Base-by-base conservation (phyloP, 2,113 vertebrate genomes). In the Nesoenas mayeri region DNA sequence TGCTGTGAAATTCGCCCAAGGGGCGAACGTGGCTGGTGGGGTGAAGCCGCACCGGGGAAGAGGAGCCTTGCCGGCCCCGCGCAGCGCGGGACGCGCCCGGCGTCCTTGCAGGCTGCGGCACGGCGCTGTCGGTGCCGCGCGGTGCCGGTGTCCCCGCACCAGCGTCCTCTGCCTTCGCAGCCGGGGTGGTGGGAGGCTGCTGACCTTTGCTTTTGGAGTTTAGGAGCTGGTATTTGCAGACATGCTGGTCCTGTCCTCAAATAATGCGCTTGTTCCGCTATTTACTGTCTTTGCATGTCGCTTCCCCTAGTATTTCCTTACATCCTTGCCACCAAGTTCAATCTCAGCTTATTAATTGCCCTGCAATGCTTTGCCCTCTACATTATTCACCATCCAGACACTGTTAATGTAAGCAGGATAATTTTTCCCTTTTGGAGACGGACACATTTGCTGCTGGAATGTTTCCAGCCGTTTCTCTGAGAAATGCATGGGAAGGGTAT, bases 351-450 rank as follows among this genome's bases (percentile, higher is more conserved):
- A 77, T 93, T 81, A 91, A 95, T 64, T 72, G 44, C 66, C 66
- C 66, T 31, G 2, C 0, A 3, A 67, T 13, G 40, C 57, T 77
- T 77, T 72, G 65, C 84, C 17, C 42, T 81, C 64, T 15, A 1
- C 53, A 78, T 93, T 58, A 81, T 74, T 91, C 84, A 79, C 89
- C 81, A 62, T 16, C 64, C 89, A 96, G 93, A 84, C 73, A 62
- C 73, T 44, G 44, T 42, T 75, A 71, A 91, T 79, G 87, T 93
- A 93, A 95, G 90, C 70, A 62, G 64, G 87, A 53, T 12, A 11
- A 5, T 29, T 29, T 4, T 20, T 42, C 51, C 32, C 42, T 67
- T 79, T 87, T 67, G 78, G 89, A 92, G 84, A 73, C 0, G 0
- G 69, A 32, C 60, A 29, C 78, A 85, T 93, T 89, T 89, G 80